Evolutionary conservation across 2,113 vertebrate species (phyloP), one percentile per base, ranked within the genome.

Genomic region (Sinocyclocheilus rhinocerous): DNA sequence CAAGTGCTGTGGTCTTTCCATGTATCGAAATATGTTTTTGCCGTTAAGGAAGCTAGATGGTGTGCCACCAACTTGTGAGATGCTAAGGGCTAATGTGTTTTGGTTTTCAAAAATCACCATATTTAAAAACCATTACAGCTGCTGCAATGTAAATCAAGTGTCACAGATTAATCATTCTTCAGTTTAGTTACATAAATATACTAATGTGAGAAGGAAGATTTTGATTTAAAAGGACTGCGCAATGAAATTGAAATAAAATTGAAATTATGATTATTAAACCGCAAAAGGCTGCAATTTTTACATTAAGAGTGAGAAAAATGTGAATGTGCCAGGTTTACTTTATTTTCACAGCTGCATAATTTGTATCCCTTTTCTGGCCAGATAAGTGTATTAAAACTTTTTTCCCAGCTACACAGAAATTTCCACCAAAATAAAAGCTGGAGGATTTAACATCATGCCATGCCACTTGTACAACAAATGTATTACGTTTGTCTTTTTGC

Each of bases 61-160:
- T 89, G 20, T 52, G 79, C 86, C 88, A 91, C 80, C 83, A 76
- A 36, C 67, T 80, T 67, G 42, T 29, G 10, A 73, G 16, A 50
- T 91, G 88, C 83, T 72, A 61, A 69, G 42, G 76, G 42, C 59
- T 86, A 55, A 85, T 83, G 84, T 89, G 90, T 86, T 86, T 92
- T 85, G 86, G 87, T 85, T 91, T 81, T 88, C 78, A 92, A 61
- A 85, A 91, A 16, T 90, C 90, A 88, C 86, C 77, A 69, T 92
- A 91, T 92, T 93, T 93, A 87, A 92, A 33, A 81, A 69, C 61
- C 45, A 84, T 87, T 85, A 84, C n/a, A 65, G 63, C 18, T 78
- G 45, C 11, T 48, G 10, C 45, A 48, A 48, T 48, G 10, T 48
- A 48, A 48, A 48, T 48, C 11, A 48, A 48, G 45, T 48, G 45